Base-by-base conservation (phyloP, 30 jellyfish, hydroid and myxozoan species). In the Sanderia malayensis region DNA sequence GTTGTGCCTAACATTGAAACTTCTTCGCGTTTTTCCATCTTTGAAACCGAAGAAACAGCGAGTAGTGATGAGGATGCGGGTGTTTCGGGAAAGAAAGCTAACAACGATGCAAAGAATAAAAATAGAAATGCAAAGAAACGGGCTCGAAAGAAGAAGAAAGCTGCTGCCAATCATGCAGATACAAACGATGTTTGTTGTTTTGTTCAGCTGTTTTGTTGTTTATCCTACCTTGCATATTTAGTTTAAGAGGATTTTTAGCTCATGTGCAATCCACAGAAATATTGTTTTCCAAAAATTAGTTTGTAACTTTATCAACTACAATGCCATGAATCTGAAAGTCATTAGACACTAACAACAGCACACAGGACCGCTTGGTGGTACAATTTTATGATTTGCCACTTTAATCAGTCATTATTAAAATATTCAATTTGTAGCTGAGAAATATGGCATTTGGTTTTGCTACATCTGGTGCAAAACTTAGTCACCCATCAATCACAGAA, bases 111-210 rank as follows among this genome's bases (percentile, higher is more conserved):
- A 20, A 78, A 78, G 79, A 78, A 78, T 62, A 78, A 78, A 25
- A 76, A 64, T 4, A 79, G 65, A 67, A 86, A 86, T 79, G 96
- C 96, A 10, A 86, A 86, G 85, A 86, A 86, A 46, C 85, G 86
- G n/a, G 96, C 96, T 25, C 70, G 94, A 20, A 86, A 86, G 86
- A 86, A 86, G 86, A 86, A 86, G 85, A 86, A 86, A 78, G 77
- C 89, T 44, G 94, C 96, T 15, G 86, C 80, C 11, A 89, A 71
- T 28, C 32, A 64, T 70, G 94, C 88, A 29, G 82, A 75, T 67
- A 71, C 93, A 79, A 73, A 70, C 64, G 96, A 86, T 73, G 96
- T 86, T 24, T n/a, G n/a, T n/a, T n/a, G n/a, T n/a, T n/a, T n/a
- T n/a, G n/a, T n/a, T n/a, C n/a, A n/a, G n/a, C n/a, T n/a, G n/a